phyloP scores from a whole-genome alignment of 2,888 invertebrate species.

The Odontothrips loti region DNA sequence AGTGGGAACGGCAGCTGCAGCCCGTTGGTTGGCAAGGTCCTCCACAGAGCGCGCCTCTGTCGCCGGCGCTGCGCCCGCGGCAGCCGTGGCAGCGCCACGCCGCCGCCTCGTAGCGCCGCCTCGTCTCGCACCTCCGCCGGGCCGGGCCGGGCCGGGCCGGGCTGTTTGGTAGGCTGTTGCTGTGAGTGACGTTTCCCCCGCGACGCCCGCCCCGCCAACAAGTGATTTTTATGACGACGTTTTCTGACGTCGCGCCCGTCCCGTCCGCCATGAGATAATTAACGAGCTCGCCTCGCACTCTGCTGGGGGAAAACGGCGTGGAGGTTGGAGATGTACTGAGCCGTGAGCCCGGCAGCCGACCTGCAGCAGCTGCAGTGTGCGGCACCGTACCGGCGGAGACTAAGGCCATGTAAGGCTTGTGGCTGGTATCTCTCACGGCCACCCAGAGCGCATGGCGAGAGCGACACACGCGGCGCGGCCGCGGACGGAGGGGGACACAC shows the following conservation, averaged over 20 bases:
- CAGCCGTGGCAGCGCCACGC: conserved; percentile 1
- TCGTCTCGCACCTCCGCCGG: neutral
- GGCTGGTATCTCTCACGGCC: neutral
- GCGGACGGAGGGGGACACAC: neutral
- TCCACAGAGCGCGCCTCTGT: conserved; percentile 27
- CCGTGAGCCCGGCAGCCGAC: no score
- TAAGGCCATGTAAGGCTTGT: neutral
- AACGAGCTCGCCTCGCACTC: no score
- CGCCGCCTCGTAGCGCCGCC: no score
- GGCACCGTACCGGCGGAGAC: neutral
- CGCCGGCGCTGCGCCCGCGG: conserved; percentile 7
- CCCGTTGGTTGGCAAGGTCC: neutral
- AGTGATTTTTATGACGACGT: no score
- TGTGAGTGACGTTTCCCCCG: neutral
- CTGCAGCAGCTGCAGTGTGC: no score
- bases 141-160: no score
- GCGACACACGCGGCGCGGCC: neutral
- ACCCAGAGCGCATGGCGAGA: neutral
- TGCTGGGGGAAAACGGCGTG: no score
- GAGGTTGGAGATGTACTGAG: no score
- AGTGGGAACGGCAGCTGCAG: neutral
- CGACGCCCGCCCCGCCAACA: neutral
- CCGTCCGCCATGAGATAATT: no score
- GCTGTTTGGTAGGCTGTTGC: neutral
- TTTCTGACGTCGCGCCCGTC: no score